phyloP scores from a whole-genome alignment of 2,888 invertebrate species.

The Fabriciana adippe region DNA sequence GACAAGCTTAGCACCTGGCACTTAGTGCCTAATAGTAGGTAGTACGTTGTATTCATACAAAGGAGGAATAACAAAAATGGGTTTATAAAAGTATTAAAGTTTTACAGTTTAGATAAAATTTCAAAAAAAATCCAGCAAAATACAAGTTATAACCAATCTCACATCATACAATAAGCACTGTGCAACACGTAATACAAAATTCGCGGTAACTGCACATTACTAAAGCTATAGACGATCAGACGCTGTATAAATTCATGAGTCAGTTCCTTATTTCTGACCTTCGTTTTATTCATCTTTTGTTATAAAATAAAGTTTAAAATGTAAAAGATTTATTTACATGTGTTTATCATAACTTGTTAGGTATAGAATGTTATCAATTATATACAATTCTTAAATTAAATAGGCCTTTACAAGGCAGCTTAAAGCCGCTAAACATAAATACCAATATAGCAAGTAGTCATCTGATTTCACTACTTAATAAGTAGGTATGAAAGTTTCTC shows the following conservation, averaged over 20 bases:
- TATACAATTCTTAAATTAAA: background rate
- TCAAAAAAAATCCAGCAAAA: no score
- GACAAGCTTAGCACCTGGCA: slow-evolving; percentile 24
- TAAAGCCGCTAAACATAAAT: background rate
- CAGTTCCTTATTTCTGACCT: slow-evolving; percentile 34
- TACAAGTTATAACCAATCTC: no score
- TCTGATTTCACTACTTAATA: no score
- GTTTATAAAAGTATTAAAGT: background rate
- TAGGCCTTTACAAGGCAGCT: no score
- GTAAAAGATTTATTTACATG: slow-evolving; percentile 10
- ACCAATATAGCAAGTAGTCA: background rate
- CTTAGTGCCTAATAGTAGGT: no score
- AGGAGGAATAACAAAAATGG: background rate
- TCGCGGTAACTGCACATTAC: slow-evolving; percentile 1
- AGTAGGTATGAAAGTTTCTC: no score
- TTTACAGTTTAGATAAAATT: no score
- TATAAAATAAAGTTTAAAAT: slow-evolving; percentile 8
- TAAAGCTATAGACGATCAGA: slow-evolving; percentile 3
- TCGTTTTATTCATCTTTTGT: slow-evolving; percentile 20
- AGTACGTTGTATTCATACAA: background rate
- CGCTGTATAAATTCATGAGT: slow-evolving; percentile 18
- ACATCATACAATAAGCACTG: background rate
- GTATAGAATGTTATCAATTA: background rate
- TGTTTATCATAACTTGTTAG: background rate
- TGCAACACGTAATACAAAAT: background rate